phyloP scores from a whole-genome alignment of 2,113 vertebrate species.

The Colistium nudipinnis region DNA sequence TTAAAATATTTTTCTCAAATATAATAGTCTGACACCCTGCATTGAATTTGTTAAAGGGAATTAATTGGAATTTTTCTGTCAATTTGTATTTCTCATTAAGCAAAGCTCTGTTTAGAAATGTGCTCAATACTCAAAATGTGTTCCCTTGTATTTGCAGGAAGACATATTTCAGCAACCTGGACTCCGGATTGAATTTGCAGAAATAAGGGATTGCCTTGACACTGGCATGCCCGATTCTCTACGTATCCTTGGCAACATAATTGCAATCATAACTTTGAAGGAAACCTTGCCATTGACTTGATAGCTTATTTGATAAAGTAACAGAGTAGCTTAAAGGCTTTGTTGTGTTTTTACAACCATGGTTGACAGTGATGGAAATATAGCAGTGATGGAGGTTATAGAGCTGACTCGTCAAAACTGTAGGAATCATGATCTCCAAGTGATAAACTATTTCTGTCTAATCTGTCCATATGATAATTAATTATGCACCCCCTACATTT shows the following conservation, averaged over 20 bases:
- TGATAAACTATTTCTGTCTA: not conserved
- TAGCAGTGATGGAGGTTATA: not conserved
- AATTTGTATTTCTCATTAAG: not conserved
- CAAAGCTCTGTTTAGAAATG: not conserved
- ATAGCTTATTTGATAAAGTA: not conserved
- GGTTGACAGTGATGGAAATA: not conserved
- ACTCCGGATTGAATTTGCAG: conserved; percentile 90
- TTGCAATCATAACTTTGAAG: not conserved
- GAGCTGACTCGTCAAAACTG: no score
- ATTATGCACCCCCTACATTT: conserved; percentile 2
- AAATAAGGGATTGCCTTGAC: conserved; percentile 94
- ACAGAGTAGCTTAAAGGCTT: not conserved
- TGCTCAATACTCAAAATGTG: not conserved
- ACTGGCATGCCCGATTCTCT: conserved; percentile 88
- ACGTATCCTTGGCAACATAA: conserved; percentile 87
- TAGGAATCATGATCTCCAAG: no score
- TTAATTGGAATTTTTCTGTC: not conserved
- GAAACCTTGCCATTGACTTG: not conserved
- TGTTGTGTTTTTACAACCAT: not conserved
- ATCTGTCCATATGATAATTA: not conserved
- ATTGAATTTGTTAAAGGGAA: not conserved
- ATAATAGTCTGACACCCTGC: not conserved
- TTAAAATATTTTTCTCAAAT: not conserved
- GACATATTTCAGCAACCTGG: conserved; percentile 98
- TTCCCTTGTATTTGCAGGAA: conserved; percentile 81